A percentile compares a stretch with the other conserved stretches of the same genome.
Conservation (phyloP, 2,797 vertebrate genomes). For the Iguana delicatissima region DNA sequence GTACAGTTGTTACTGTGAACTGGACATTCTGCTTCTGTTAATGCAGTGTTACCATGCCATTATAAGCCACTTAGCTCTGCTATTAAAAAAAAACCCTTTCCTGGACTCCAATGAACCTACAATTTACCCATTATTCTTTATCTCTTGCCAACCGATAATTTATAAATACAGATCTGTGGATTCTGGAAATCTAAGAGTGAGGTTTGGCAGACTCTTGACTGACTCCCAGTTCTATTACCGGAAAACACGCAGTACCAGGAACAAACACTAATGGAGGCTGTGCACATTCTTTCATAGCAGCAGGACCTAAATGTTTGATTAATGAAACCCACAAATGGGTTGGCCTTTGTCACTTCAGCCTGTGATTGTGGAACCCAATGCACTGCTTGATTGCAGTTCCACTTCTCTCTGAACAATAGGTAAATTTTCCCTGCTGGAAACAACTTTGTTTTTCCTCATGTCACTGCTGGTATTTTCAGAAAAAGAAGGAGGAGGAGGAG, state of each 20-base stretch:
- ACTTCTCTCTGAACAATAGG: slow-evolving; percentile 11
- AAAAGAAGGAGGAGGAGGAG: neutral
- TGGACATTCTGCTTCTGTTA: neutral
- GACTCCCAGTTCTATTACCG: neutral
- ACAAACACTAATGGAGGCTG: neutral
- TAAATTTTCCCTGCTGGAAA: neutral
- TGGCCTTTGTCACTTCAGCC: neutral
- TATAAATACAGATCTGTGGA: neutral
- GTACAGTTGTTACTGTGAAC: neutral
- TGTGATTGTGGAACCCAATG: neutral
- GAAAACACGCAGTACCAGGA: neutral
- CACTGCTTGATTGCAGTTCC: neutral
- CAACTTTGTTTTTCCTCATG: neutral
- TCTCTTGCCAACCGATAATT: neutral
- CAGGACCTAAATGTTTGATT: neutral
- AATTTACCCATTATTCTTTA: neutral
- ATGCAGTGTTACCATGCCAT: too few relatives aligned
- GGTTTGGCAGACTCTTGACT: neutral
- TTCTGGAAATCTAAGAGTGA: neutral
- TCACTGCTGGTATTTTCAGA: neutral
- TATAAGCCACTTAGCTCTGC: neutral
- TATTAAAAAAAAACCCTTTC: neutral
- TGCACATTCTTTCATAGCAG: neutral
- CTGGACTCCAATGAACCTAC: neutral
- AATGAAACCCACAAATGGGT: neutral